Base-by-base conservation (phyloP, 2,888 invertebrate species). In the Drosophila seclusa region DNA sequence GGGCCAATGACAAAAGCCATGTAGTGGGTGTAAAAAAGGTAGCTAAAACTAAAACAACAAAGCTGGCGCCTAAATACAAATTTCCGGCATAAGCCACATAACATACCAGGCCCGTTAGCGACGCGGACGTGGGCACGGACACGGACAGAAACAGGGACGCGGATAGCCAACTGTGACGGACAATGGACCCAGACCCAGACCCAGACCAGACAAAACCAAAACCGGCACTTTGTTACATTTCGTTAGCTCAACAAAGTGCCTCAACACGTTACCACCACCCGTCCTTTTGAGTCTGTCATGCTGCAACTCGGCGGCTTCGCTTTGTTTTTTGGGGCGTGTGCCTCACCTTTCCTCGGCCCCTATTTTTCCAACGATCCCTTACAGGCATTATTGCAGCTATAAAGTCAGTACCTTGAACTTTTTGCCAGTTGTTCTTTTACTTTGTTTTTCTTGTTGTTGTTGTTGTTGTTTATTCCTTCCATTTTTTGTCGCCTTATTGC, bases 381-480 rank as follows among this genome's bases (percentile, higher is more conserved):
- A 31, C 50, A 57, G 79, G 66, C 84, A 87, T 86, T 87, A 87
- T 87, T 90, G 86, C 86, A 90, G 90, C 90, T 90, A 90, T 87
- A 87, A 86, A 86, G 85, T 87, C 90, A 87, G 90, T 89, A 88
- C 90, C 89, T 86, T 85, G 85, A 87, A 86, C 90, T 90, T 86
- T 87, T 80, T 76, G 66, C 67, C 72, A 67, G 70, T 71, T 84
- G 85, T 80, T 77, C 77, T 78, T 80, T 75, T 89, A 65, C 66
- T 68, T 61, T 68, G 77, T 71, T 76, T 50, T 54, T 52, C 32
- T 49, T 61, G n/a, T 60, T 57, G 52, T n/a, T 59, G n/a, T n/a
- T 59, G n/a, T 68, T 76, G 50, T 73, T 73, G 36, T 40, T 61
- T 38, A 42, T 58, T 50, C 49, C 48, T 59, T 29, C 50, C 80